Conservation (phyloP, 1,140 invertebrate species). For the Acyrthosiphon pisum region DNA sequence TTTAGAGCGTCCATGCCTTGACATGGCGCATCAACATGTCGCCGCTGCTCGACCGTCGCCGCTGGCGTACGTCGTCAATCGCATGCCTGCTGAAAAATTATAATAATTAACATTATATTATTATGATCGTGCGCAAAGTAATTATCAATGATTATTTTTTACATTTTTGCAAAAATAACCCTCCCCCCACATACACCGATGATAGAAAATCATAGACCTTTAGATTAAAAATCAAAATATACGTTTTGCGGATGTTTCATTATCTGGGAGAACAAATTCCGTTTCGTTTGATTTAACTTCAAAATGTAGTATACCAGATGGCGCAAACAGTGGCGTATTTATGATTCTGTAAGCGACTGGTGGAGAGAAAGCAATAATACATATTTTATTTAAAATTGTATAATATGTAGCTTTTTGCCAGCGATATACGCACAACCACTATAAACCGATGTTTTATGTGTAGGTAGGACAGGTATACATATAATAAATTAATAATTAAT, state of each 20-base stretch:
- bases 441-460: too few species aligned
- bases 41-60: constrained; percentile 10
- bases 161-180: neutral
- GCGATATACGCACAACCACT: too few species aligned
- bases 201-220: neutral
- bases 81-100: neutral
- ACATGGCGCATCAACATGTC: constrained; percentile 50
- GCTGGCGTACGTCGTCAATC: neutral
- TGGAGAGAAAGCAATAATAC: too few species aligned
- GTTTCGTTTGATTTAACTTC: neutral
- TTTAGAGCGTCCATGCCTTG: constrained; percentile 53
- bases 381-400: too few species aligned
- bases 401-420: neutral
- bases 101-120: neutral
- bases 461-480: neutral
- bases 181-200: too few species aligned
- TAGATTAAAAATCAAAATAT: neutral
- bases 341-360: too few species aligned
- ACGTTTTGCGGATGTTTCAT: neutral
- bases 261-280: neutral
- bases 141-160: neutral
- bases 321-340: neutral
- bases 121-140: neutral
- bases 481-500: neutral
- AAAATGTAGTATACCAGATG: neutral